Evolutionary conservation across 2,888 invertebrate genomes (phyloP).

Genomic region (Nebria brevicollis): DNA sequence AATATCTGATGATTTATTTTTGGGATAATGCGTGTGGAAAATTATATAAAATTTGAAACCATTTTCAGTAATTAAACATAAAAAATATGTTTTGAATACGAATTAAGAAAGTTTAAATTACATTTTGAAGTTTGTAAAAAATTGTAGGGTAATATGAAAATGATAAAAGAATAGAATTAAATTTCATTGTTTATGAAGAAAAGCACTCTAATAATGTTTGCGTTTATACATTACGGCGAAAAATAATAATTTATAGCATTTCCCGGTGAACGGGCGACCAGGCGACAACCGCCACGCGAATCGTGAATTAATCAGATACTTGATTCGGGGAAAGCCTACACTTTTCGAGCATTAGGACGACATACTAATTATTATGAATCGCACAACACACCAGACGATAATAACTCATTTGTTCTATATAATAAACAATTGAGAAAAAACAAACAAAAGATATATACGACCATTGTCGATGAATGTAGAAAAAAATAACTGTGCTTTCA

Average conservation of each 20-base stretch:
- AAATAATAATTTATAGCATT: neutral
- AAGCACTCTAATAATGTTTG: neutral
- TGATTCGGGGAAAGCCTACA: slow-evolving; percentile 33
- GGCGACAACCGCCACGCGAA: slow-evolving; percentile 34
- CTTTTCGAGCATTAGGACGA: slow-evolving; percentile 35
- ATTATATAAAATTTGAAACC: too few species aligned
- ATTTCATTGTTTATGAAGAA: neutral
- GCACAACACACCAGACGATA: slow-evolving; percentile 5
- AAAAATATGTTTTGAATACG: too few species aligned
- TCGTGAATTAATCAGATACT: slow-evolving; percentile 40
- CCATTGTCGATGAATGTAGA: neutral
- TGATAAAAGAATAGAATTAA: neutral
- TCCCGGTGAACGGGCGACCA: neutral
- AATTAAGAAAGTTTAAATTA: too few species aligned
- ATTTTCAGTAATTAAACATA: too few species aligned
- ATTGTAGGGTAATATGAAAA: too few species aligned
- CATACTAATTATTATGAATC: slow-evolving; percentile 43
- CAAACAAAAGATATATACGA: neutral
- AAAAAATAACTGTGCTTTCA: neutral
- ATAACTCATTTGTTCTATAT: neutral
- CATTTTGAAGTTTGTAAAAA: too few species aligned
- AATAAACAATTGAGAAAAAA: neutral
- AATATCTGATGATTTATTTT: too few species aligned
- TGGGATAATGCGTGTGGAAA: too few species aligned
- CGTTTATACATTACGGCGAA: neutral